Evolutionary conservation across 2,888 invertebrate species (phyloP).

Genomic region (Drosophila picticornis): DNA sequence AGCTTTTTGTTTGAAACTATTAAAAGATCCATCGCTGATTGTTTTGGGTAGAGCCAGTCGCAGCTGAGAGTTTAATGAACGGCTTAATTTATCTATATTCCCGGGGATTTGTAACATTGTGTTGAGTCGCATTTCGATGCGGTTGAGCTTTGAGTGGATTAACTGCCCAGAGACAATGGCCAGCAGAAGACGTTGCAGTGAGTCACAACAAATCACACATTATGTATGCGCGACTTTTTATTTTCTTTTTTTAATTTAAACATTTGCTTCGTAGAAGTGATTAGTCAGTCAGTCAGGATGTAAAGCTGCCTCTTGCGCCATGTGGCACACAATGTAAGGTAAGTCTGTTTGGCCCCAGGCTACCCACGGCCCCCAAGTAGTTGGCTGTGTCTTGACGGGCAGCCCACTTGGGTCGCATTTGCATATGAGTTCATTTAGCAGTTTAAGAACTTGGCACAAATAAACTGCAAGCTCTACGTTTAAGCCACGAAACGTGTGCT

Average conservation of each 20-base stretch:
- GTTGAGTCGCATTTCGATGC: constrained; percentile 43
- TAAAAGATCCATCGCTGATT: constrained; percentile 59
- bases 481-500: constrained; percentile 77
- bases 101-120: constrained; percentile 45
- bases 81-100: constrained; percentile 28
- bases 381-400: constrained; percentile 43
- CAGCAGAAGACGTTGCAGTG: constrained; percentile 25
- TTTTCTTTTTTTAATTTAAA: constrained; percentile 22
- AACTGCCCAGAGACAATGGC: constrained; percentile 23
- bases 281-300: constrained; percentile 43
- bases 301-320: not conserved
- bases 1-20: constrained; percentile 51
- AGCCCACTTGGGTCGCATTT: constrained; percentile 76
- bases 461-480: constrained; percentile 62
- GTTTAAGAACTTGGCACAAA: constrained; percentile 75
- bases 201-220: constrained; percentile 42
- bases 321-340: constrained; percentile 17
- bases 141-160: constrained; percentile 58
- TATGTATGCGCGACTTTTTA: constrained; percentile 59
- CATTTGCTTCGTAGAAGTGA: constrained; percentile 29
- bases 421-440: constrained; percentile 80
- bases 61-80: constrained; percentile 47
- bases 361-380: constrained; percentile 44
- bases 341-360: constrained; percentile 21
- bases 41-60: constrained; percentile 29